These are phyloP conservation scores for Steinernema carpocapsae DNA, from an alignment of 2,888 invertebrate genomes.

Conservation along the genomic window DNA sequence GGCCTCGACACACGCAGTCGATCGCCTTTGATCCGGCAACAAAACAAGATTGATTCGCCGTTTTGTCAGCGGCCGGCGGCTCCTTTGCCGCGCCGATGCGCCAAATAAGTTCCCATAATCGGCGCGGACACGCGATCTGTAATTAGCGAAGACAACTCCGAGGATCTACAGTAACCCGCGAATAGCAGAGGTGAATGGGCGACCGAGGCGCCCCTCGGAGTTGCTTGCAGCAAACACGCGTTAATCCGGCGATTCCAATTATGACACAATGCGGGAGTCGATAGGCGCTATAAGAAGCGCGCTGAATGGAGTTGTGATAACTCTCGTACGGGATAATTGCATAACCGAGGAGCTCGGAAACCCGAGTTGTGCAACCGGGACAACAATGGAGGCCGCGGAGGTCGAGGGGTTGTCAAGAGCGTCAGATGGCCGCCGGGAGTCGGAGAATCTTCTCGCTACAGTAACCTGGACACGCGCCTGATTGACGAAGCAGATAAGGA, in stretches of 20 bases:
- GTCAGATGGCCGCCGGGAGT: not conserved
- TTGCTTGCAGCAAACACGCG: not conserved
- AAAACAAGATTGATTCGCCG: conserved; percentile 17
- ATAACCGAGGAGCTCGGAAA: not conserved
- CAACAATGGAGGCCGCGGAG: not conserved
- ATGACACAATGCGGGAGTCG: not conserved
- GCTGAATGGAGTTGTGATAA: not conserved
- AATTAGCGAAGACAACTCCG: not conserved
- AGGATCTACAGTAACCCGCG: not conserved
- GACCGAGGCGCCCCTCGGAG: not conserved
- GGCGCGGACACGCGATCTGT: not conserved
- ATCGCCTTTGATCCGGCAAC: conserved; percentile 14
- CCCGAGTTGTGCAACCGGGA: conserved; percentile 12
- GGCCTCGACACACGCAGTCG: not conserved
- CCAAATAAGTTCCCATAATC: conserved; percentile 24
- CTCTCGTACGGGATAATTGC: conserved; percentile 7
- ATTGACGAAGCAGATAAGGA: not conserved
- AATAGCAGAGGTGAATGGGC: too few relatives aligned
- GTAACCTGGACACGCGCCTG: not conserved
- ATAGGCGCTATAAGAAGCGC: not conserved
- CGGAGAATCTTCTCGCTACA: not conserved
- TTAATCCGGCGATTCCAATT: not conserved
- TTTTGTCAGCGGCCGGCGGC: not conserved
- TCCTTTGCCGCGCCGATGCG: not conserved
- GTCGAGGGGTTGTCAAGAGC: conserved; percentile 26